phyloP scores from a whole-genome alignment of 1,140 invertebrate species.

The Gonatopus flavifemur region DNA sequence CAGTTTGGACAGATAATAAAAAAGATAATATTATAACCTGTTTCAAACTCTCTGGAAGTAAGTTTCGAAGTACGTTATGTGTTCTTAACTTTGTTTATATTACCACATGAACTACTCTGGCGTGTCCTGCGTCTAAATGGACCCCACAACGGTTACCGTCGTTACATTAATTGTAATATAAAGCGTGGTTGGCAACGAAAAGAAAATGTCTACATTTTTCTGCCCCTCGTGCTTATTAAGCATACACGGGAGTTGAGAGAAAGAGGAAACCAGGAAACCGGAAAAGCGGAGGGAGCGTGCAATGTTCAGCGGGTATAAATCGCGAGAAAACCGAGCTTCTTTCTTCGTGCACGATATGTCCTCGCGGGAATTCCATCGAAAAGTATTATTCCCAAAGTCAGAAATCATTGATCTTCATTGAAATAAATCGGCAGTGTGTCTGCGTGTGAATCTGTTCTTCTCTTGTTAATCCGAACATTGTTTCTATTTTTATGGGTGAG shows the following conservation, averaged over 20 bases:
- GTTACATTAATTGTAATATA: constrained; percentile 37
- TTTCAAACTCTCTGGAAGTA: neutral
- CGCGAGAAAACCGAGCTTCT: constrained; percentile 11
- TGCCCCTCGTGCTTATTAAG: constrained; percentile 26
- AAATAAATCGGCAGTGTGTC: too few species aligned
- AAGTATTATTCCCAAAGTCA: too few species aligned
- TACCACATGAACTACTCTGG: constrained; percentile 7
- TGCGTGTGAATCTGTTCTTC: too few species aligned
- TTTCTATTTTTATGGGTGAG: too few species aligned
- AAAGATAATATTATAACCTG: too few species aligned
- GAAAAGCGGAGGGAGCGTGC: constrained; percentile 25
- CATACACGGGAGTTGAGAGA: constrained; percentile 21
- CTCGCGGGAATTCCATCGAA: too few species aligned
- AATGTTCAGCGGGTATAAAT: constrained; percentile 27
- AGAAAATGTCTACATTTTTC: constrained; percentile 41
- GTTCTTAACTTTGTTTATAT: constrained; percentile 8
- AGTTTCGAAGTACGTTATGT: neutral
- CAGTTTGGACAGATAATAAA: too few species aligned
- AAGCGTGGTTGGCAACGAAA: constrained; percentile 23
- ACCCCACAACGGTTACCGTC: constrained; percentile 12
- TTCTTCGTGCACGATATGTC: constrained; percentile 16
- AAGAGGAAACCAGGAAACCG: constrained; percentile 35
- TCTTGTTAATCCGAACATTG: too few species aligned
- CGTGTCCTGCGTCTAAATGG: neutral
- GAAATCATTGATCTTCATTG: too few species aligned